Conservation (phyloP, 2,888 invertebrate species). For the Ommatoiulus sabulosus region DNA sequence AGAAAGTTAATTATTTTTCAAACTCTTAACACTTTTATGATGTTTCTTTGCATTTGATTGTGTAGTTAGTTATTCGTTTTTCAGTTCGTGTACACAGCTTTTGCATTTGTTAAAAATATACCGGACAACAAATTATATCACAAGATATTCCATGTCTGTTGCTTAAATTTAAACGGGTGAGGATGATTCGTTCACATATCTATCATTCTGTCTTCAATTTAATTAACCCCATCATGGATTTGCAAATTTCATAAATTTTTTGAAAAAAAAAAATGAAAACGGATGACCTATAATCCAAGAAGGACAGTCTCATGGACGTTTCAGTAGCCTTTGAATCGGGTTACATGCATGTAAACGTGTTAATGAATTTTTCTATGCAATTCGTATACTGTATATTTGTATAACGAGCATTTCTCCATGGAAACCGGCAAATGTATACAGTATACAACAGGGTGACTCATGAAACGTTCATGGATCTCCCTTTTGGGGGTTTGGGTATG, state of each 20-base stretch:
- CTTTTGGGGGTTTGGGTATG: neutral
- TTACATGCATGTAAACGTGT: neutral
- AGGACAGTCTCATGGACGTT: neutral
- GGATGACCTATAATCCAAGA: neutral
- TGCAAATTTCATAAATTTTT: neutral
- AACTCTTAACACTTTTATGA: too few species aligned
- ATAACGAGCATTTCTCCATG: neutral
- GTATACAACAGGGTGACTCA: neutral
- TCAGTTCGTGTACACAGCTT: too few species aligned
- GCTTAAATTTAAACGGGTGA: neutral
- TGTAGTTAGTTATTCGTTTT: too few species aligned
- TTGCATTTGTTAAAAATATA: too few species aligned
- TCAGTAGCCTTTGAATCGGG: neutral
- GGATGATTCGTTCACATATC: too few species aligned
- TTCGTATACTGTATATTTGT: neutral
- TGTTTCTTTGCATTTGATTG: too few species aligned
- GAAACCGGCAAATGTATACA: neutral
- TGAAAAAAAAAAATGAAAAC: neutral
- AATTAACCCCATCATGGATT: neutral
- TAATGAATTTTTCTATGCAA: neutral
- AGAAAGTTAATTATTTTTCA: too few species aligned
- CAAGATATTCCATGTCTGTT: neutral
- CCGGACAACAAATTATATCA: too few species aligned
- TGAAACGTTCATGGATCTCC: neutral
- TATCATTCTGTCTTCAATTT: too few species aligned